Evolutionary conservation across 2,797 vertebrate genomes (phyloP).

Genomic region (Cynopterus sphinx): DNA sequence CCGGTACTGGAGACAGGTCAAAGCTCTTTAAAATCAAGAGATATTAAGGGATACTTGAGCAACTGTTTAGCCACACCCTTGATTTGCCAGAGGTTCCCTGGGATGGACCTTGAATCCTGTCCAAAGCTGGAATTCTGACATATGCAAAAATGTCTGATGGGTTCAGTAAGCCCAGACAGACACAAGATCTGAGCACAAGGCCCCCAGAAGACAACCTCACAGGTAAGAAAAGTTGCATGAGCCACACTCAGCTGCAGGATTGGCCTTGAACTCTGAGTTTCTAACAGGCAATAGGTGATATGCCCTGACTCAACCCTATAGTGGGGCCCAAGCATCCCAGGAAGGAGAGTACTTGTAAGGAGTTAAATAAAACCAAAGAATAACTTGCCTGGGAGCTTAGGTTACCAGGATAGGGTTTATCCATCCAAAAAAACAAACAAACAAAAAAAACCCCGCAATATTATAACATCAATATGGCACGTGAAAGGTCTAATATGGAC

Average conservation of each 20-base stretch:
- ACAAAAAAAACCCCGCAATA: not conserved
- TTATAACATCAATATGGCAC: not conserved
- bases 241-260: too few relatives aligned
- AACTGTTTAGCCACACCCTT: not conserved
- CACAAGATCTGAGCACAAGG: accelerated
- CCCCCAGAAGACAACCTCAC: not conserved
- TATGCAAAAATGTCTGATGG: not conserved
- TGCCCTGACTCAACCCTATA: not conserved
- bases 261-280: not conserved
- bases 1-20: not conserved
- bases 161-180: not conserved
- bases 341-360: not conserved
- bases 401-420: not conserved
- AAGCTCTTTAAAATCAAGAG: not conserved
- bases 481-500: too few relatives aligned
- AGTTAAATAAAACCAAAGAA: not conserved
- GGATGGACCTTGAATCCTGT: not conserved
- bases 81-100: not conserved
- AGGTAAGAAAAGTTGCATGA: not conserved
- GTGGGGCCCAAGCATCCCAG: not conserved
- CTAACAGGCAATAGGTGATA: not conserved
- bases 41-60: not conserved
- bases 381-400: not conserved
- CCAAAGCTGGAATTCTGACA: not conserved
- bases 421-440: not conserved